phyloP scores from a whole-genome alignment of 92 coral and sea anemone genomes.

The Porites evermanni region DNA sequence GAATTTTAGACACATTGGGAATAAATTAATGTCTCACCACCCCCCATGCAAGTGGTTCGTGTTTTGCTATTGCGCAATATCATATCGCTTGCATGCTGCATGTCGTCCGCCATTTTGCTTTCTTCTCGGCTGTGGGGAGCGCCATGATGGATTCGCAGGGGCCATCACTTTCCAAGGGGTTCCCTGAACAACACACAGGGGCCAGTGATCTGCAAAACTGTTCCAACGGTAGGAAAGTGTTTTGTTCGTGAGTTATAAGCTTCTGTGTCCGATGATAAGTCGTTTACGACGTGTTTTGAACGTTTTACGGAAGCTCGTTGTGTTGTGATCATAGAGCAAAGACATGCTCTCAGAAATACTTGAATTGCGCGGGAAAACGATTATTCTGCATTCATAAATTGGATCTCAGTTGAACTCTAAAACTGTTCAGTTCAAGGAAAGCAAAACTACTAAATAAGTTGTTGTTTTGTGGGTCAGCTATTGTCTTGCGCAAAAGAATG shows the following conservation, averaged over 20 bases:
- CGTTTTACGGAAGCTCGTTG: not conserved
- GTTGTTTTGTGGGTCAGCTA: no score
- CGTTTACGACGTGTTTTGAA: not conserved
- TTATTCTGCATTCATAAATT: not conserved
- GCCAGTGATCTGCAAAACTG: conserved; percentile 30
- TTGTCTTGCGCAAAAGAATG: no score
- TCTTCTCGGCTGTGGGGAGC: conserved; percentile 83
- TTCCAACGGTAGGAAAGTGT: conserved; percentile 47
- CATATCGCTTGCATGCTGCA: not conserved
- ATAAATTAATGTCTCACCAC: not conserved
- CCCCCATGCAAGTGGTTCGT: not conserved
- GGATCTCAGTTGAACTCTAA: no score
- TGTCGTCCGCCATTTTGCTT: conserved; percentile 24
- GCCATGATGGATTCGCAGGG: conserved; percentile 99
- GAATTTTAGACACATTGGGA: no score
- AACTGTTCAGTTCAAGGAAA: no score
- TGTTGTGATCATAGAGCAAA: not conserved
- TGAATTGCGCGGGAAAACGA: not conserved
- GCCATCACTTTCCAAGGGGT: conserved; percentile 94
- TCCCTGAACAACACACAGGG: conserved; percentile 90
- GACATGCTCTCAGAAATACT: not conserved
- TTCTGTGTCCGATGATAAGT: not conserved
- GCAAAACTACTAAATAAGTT: no score
- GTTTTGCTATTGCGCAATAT: not conserved
- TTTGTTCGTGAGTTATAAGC: not conserved